Evolutionary conservation across 2,113 vertebrate species (phyloP), one percentile per base, ranked within the genome.

Genomic region (Seriola dumerili): DNA sequence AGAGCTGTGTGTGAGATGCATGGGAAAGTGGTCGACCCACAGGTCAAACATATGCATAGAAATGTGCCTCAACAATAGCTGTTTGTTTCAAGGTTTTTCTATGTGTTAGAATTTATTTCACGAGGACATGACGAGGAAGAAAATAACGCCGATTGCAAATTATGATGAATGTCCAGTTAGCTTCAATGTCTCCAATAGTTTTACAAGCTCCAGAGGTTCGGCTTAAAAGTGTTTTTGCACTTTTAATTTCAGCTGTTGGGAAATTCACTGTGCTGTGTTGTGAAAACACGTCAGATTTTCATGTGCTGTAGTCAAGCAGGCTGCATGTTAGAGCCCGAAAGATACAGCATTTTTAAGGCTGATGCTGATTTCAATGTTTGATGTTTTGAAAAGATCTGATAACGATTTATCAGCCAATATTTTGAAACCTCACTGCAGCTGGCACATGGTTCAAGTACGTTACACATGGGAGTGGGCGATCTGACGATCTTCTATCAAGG

Each of bases 31-130:
- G 17, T 66, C 85, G 29, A 44, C 58, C 55, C 21, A 10, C 46
- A 46, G 66, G 66, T 75, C 44, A 58, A 65, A 14, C 21, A 5
- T n/a, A 78, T 40, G 68, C 68, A 65, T 40, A 50, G 52, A 76
- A 77, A 83, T 40, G n/a, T 2, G 16, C n/a, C 16, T 25, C 12
- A 9, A 36, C 32, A 67, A 36, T 5, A 10, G 38, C 63, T 5
- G 40, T 44, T 81, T 77, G 44, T 68, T 63, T 55, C 17, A 25
- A 40, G 19, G 59, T 1, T 36, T 80, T 19, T 42, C 13, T 1
- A 3, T 23, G 23, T 25, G 44, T 40, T 58, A 44, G 59, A 42
- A 29, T 64, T 64, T 5, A 36, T 75, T 69, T 44, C 52, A 4
- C 40, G 46, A 29, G 34, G 54, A 54, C 2, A 14, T 8, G n/a